Evolutionary conservation across 1,140 invertebrate species (phyloP), one percentile per base, ranked within the genome.

Genomic region (Drosophila mauritiana): DNA sequence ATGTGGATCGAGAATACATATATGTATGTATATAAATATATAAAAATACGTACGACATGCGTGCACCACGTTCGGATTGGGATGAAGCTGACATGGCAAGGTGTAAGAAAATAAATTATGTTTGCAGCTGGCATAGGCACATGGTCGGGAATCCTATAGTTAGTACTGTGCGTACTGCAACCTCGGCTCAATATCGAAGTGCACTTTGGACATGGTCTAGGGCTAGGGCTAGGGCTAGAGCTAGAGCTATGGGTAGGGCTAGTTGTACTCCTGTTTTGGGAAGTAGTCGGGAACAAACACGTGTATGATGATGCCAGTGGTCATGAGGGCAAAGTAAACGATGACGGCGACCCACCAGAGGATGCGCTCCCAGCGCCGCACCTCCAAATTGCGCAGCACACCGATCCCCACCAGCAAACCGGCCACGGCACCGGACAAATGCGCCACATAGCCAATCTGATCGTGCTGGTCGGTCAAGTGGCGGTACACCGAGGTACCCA

Each of bases 401-500:
- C 97, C 96, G 46, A 99, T 96, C n/a, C 98, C 98, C 20, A 99
- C 96, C 2, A 99, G 94, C 2, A 99, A 93, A n/a, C 98, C 98
- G 91, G 93, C 93, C 78, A 90, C 54, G 10, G 89, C 78, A 0
- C 91, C 92, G 0, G 83, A 93, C 51, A 91, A 72, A 93, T 99
- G 98, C 11, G 98, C 98, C 5, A 96, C 96, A 90, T 99, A 98
- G 13, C 97, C 97, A 53, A 97, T 96, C 90, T 96, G 95, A 88
- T 95, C 94, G 15, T 94, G 92, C 17, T 94, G 91, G 56, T 95
- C 93, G 17, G 94, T 92, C 13, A 95, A 92, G 85, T 97, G 97
- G 13, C 97, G 93, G 96, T 92, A 94, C n/a, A 98, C 93, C 1
- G 97, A 97, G 17, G 96, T 96, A 15, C 97, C 96, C 42, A 98